A percentile compares a stretch with the other conserved stretches of the same genome.
Evolutionary conservation across 2,888 invertebrate genomes (phyloP).

Genomic region (Oxyteleia sp.): DNA sequence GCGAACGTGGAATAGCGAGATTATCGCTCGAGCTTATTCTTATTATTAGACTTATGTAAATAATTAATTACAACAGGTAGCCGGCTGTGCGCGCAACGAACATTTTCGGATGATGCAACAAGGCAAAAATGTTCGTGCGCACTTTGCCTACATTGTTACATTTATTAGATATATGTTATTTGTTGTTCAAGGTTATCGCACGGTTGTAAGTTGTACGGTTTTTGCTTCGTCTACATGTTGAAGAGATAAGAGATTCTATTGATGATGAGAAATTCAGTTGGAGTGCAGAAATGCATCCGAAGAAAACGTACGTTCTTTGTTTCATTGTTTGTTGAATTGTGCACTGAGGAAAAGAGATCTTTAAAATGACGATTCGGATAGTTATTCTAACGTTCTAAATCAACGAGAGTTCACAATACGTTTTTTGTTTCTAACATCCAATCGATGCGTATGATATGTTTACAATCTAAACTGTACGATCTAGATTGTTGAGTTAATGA

Average conservation of each 20-base stretch:
- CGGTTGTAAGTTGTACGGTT: neutral
- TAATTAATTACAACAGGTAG: conserved; percentile 36
- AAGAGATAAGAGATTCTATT: neutral
- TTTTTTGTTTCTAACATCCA: too few relatives aligned
- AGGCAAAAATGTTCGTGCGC: conserved; percentile 14
- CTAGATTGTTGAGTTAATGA: too few relatives aligned
- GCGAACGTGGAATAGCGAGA: conserved; percentile 18
- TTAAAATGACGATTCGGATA: too few relatives aligned
- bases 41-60: conserved; percentile 28
- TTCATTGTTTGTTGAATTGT: too few relatives aligned
- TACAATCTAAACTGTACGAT: too few relatives aligned
- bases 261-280: too few relatives aligned
- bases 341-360: too few relatives aligned
- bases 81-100: conserved; percentile 9
- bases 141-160: conserved; percentile 25
- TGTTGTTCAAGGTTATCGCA: conserved; percentile 4
- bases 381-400: too few relatives aligned
- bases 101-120: conserved; percentile 49
- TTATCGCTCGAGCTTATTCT: conserved; percentile 1
- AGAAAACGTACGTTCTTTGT: too few relatives aligned
- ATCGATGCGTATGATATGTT: too few relatives aligned
- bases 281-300: too few relatives aligned
- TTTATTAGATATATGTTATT: conserved; percentile 19
- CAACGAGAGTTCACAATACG: too few relatives aligned
- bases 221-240: conserved; percentile 23